These are phyloP conservation scores for Alligator mississippiensis DNA, from an alignment of 2,113 vertebrate species.

Conservation along the genomic window DNA sequence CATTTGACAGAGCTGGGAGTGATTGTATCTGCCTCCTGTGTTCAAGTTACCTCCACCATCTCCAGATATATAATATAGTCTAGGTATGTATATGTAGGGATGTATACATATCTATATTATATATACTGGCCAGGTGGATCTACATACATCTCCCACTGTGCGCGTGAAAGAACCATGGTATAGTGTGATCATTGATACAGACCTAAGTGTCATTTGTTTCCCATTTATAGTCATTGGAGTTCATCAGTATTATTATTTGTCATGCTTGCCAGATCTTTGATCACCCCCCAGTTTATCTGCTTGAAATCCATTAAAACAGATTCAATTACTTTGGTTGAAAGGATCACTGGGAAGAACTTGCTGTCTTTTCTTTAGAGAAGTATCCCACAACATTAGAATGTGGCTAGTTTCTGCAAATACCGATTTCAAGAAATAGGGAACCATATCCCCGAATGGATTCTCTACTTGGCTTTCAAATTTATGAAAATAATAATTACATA, in stretches of 20 bases:
- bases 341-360: not conserved
- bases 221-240: not conserved
- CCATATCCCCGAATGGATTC: not conserved
- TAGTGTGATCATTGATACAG: accelerated
- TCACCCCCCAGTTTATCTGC: accelerated
- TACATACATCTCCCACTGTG: no score
- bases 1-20: not conserved
- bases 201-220: not conserved
- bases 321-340: not conserved
- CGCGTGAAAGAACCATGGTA: not conserved
- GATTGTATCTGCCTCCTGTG: not conserved
- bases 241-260: not conserved
- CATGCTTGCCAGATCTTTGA: accelerated
- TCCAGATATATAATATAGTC: not conserved
- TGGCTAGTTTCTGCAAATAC: not conserved
- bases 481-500: not conserved
- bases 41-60: not conserved
- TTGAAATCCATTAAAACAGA: not conserved
- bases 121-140: no score
- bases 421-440: not conserved
- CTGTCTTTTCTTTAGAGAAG: not conserved
- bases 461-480: not conserved
- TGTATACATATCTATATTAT: no score
- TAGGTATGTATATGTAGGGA: no score
- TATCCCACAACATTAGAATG: not conserved